A percentile compares a stretch with the other conserved stretches of the same genome.
Conservation (phyloP, 2,113 vertebrate genomes). For the Heterocephalus glaber region DNA sequence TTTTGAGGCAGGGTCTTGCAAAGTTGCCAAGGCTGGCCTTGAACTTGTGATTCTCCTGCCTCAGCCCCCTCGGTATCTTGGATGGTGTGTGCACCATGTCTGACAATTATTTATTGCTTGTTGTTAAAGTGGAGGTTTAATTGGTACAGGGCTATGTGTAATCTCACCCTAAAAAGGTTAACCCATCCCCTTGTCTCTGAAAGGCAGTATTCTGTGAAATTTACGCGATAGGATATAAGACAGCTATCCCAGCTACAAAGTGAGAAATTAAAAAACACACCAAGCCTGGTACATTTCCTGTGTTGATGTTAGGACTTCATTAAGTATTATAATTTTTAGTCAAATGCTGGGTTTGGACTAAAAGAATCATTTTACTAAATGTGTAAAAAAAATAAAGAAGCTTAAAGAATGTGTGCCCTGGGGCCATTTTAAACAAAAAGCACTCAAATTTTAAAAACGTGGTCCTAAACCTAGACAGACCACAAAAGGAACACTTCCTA, state of each 20-base stretch:
- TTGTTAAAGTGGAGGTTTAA: constrained; percentile 52
- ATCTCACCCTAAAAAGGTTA: constrained; percentile 58
- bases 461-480: neutral
- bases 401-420: constrained; percentile 21
- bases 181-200: constrained; percentile 48
- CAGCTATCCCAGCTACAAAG: constrained; percentile 22
- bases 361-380: neutral
- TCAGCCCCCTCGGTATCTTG: neutral
- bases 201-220: constrained; percentile 43
- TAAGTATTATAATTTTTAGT: constrained; percentile 24
- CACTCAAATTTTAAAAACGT: neutral
- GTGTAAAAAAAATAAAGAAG: constrained; percentile 30
- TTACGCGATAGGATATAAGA: neutral
- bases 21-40: neutral
- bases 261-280: constrained; percentile 44
- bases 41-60: neutral
- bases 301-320: constrained; percentile 27
- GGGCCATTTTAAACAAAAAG: neutral
- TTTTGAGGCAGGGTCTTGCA: neutral
- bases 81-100: neutral
- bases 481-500: neutral
- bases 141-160: constrained; percentile 60
- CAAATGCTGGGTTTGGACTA: constrained; percentile 2
- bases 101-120: constrained; percentile 52
- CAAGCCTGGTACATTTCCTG: constrained; percentile 14